Percentiles rank a stretch among this genome's conserved stretches.
Conservation (phyloP, 2,888 invertebrate genomes). For the Diarsia mendica region DNA sequence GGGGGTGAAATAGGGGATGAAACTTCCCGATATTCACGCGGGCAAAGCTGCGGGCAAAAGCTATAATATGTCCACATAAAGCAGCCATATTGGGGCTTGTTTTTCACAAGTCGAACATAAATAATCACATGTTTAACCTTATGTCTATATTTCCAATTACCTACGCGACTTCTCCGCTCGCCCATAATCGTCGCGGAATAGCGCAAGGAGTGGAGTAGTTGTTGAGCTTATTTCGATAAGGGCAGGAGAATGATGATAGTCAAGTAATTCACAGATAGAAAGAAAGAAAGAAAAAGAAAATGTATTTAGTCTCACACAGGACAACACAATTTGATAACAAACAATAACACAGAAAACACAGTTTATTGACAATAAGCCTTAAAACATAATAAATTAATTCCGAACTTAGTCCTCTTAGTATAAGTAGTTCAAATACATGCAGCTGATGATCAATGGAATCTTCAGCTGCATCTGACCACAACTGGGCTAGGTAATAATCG, state of each 20-base stretch:
- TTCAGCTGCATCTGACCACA: neutral
- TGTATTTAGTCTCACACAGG: too few relatives aligned
- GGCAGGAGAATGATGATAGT: too few relatives aligned
- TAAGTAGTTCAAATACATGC: too few relatives aligned
- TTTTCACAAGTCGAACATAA: conserved; percentile 24
- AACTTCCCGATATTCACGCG: too few relatives aligned
- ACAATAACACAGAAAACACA: too few relatives aligned
- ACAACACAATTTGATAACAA: too few relatives aligned
- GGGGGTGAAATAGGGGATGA: too few relatives aligned
- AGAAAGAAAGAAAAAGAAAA: too few relatives aligned
- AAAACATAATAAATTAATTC: too few relatives aligned
- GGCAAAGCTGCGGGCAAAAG: too few relatives aligned
- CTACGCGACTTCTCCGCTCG: conserved; percentile 59
- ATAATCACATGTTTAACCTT: conserved; percentile 63
- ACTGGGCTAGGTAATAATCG: neutral
- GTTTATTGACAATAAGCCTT: too few relatives aligned
- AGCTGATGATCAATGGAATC: neutral
- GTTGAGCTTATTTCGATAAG: neutral
- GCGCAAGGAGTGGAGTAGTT: conserved; percentile 43
- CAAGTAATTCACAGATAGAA: neutral
- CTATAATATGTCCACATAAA: neutral
- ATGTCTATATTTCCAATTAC: conserved; percentile 72
- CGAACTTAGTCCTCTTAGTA: too few relatives aligned
- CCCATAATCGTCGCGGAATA: conserved; percentile 54
- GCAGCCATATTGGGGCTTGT: conserved; percentile 19